phyloP scores from a whole-genome alignment of 2,113 vertebrate genomes.

The Chitala chitala region DNA sequence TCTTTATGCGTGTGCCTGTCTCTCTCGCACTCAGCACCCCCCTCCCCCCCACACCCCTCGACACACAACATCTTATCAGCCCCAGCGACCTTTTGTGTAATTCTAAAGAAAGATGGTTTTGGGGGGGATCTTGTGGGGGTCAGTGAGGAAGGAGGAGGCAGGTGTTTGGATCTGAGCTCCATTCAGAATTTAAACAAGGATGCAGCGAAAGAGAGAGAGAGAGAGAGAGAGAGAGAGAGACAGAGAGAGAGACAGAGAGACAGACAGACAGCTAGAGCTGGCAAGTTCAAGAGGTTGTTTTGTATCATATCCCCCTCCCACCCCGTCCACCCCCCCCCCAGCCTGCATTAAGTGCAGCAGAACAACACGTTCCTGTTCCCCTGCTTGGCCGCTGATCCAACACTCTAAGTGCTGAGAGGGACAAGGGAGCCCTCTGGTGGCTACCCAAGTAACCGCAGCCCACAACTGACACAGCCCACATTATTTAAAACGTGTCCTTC shows the following conservation, averaged over 20 bases:
- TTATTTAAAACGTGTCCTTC: neutral
- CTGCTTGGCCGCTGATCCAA: neutral
- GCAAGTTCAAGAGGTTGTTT: slow-evolving; percentile 54
- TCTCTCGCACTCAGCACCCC: neutral
- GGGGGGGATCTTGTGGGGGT: neutral
- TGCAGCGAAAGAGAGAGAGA: slow-evolving; percentile 3
- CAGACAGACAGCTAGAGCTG: slow-evolving; percentile 32
- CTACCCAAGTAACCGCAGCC: neutral
- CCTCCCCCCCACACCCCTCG: neutral
- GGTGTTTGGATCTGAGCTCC: slow-evolving; percentile 12
- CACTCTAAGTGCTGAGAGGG: slow-evolving; percentile 8
- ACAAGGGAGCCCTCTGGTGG: slow-evolving; percentile 32
- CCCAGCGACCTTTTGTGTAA: slow-evolving; percentile 1
- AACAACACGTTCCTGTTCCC: slow-evolving; percentile 12
- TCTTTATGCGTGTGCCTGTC: neutral
- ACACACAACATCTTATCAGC: slow-evolving; percentile 9
- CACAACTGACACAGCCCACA: neutral
- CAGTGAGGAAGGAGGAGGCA: slow-evolving; percentile 11
- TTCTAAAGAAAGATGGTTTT: neutral
- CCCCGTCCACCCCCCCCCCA: neutral
- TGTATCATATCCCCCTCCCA: slow-evolving; percentile 10
- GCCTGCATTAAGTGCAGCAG: slow-evolving; percentile 5
- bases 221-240: neutral
- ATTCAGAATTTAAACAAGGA: slow-evolving; percentile 16
- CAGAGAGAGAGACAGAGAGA: neutral